phyloP scores from a whole-genome alignment of 2,797 vertebrate genomes.

The Carcharodon carcharias region DNA sequence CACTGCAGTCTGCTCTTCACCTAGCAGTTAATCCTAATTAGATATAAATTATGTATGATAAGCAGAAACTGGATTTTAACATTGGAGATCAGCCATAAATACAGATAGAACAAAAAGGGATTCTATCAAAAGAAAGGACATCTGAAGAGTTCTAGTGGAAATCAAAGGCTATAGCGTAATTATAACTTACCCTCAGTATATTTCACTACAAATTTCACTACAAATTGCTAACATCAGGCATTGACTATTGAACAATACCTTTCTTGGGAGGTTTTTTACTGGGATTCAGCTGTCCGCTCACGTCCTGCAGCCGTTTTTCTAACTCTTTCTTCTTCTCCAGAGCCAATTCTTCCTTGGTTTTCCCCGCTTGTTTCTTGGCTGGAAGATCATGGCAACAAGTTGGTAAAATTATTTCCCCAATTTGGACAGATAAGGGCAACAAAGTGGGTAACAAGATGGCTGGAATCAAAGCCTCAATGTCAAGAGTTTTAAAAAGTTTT shows the following conservation, averaged over 20 bases:
- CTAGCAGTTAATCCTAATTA: neutral
- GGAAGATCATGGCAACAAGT: neutral
- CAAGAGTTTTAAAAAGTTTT: neutral
- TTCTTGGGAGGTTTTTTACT: constrained; percentile 85
- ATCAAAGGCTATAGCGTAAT: neutral
- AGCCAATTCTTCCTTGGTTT: constrained; percentile 80
- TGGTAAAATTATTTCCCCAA: neutral
- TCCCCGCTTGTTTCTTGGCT: constrained; percentile 78
- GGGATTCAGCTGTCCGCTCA: constrained; percentile 88
- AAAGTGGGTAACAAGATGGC: neutral
- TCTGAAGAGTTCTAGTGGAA: neutral
- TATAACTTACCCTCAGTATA: neutral
- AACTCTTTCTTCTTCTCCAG: constrained; percentile 86
- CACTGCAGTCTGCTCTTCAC: neutral
- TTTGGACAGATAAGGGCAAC: neutral
- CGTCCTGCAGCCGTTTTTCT: constrained; percentile 80
- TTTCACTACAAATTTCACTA: neutral
- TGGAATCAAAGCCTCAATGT: neutral
- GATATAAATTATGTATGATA: neutral
- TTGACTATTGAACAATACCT: constrained; percentile 56
- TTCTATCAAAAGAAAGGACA: no score
- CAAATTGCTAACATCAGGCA: neutral
- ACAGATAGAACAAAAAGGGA: neutral
- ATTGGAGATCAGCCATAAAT: neutral
- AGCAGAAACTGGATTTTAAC: neutral